Percentiles rank a stretch among this genome's conserved stretches.
Conservation (phyloP, 2,888 invertebrate genomes). For the Tipula lateralis region DNA sequence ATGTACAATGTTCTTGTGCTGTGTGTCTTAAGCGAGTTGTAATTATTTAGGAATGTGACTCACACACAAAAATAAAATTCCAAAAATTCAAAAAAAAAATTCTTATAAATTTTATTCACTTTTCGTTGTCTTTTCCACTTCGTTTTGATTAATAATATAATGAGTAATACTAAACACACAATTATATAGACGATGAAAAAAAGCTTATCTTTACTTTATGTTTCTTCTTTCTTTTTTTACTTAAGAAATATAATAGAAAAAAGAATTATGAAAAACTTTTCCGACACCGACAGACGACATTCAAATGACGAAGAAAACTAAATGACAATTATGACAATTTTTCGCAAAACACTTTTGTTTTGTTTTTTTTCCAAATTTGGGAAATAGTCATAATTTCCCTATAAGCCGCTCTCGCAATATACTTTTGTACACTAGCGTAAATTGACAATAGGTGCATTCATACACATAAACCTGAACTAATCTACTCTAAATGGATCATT, state of each 20-base stretch:
- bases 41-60: constrained; percentile 26
- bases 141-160: neutral
- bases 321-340: constrained; percentile 12
- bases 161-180: neutral
- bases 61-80: constrained; percentile 27
- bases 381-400: neutral
- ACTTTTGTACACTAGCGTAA: neutral
- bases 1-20: neutral
- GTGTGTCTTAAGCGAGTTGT: neutral
- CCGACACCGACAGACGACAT: neutral
- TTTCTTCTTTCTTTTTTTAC: neutral
- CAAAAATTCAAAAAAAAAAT: neutral
- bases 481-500: too few relatives aligned
- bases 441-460: too few relatives aligned
- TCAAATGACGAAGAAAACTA: neutral
- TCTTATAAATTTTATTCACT: neutral
- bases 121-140: neutral
- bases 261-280: neutral
- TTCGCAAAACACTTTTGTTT: neutral
- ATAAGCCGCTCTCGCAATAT: neutral
- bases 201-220: constrained; percentile 7
- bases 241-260: neutral
- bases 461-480: too few relatives aligned
- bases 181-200: neutral
- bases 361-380: neutral